Percentiles rank a stretch among this genome's conserved stretches.
Conservation (phyloP, 1,140 invertebrate genomes). For the Notospermus geniculatus region DNA sequence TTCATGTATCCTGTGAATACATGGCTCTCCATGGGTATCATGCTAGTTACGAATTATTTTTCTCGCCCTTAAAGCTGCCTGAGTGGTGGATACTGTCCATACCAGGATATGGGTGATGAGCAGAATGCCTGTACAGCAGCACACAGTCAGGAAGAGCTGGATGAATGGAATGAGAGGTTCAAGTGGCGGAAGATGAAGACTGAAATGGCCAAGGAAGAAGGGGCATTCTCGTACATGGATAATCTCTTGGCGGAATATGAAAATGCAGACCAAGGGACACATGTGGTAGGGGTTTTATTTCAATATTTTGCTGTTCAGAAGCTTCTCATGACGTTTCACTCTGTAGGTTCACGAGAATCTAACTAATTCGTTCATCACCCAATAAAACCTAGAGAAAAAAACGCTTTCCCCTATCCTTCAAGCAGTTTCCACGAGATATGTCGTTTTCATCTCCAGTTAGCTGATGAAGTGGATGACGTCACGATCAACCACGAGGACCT, state of each 20-base stretch:
- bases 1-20: no score
- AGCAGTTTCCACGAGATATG: no score
- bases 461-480: no score
- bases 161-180: slow-evolving; percentile 21
- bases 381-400: no score
- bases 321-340: no score
- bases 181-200: slow-evolving; percentile 20
- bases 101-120: slow-evolving; percentile 12
- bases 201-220: slow-evolving; percentile 7
- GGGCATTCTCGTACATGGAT: slow-evolving; percentile 13
- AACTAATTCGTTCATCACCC: no score
- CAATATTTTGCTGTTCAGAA: not conserved
- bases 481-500: no score
- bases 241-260: slow-evolving; percentile 13
- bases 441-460: no score
- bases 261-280: slow-evolving; percentile 1
- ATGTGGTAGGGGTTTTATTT: slow-evolving; percentile 9
- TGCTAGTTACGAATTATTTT: no score
- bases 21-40: no score
- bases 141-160: slow-evolving; percentile 21
- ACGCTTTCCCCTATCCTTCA: no score
- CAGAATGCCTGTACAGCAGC: slow-evolving; percentile 18
- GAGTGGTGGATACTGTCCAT: slow-evolving; percentile 8
- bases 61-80: not conserved
- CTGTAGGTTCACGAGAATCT: not conserved